phyloP scores from a whole-genome alignment of 2,888 invertebrate species.

The Amblyjoppa proteus region DNA sequence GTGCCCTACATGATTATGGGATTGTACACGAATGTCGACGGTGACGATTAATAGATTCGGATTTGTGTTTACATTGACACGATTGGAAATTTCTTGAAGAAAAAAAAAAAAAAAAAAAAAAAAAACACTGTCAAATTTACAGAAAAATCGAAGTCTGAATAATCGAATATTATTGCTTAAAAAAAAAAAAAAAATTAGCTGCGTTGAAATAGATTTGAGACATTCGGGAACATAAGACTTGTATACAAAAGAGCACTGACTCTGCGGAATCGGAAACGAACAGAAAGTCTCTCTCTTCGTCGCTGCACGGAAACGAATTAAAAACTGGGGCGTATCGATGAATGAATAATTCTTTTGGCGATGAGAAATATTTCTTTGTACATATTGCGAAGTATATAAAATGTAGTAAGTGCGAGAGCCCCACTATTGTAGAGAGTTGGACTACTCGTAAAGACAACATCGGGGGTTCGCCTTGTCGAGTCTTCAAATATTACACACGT shows the following conservation, averaged over 20 bases:
- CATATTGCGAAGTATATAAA: conserved; percentile 73
- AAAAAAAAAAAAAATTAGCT: conserved; percentile 1
- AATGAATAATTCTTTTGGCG: conserved; percentile 43
- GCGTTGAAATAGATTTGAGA: background rate
- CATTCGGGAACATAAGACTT: background rate
- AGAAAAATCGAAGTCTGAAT: background rate
- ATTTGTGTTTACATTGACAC: conserved; percentile 1
- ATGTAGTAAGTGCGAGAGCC: conserved; percentile 27
- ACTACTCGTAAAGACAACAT: conserved; percentile 53
- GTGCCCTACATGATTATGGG: conserved; percentile 66
- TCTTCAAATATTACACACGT: conserved; percentile 20
- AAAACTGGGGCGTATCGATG: conserved; percentile 54
- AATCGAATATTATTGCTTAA: background rate
- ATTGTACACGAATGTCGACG: conserved; percentile 75
- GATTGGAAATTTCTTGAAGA: conserved; percentile 2
- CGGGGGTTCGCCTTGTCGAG: conserved; percentile 45
- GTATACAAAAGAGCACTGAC: conserved; percentile 8
- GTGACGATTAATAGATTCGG: conserved; percentile 63
- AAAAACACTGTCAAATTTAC: background rate
- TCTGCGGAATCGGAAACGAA: background rate
- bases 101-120: conserved; percentile 12
- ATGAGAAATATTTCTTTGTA: conserved; percentile 75
- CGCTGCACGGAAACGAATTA: conserved; percentile 33
- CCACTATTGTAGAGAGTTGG: conserved; percentile 62
- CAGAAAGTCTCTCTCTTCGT: background rate